Conservation (phyloP, 2,797 vertebrate genomes). For the Silurus lanzhouensis region DNA sequence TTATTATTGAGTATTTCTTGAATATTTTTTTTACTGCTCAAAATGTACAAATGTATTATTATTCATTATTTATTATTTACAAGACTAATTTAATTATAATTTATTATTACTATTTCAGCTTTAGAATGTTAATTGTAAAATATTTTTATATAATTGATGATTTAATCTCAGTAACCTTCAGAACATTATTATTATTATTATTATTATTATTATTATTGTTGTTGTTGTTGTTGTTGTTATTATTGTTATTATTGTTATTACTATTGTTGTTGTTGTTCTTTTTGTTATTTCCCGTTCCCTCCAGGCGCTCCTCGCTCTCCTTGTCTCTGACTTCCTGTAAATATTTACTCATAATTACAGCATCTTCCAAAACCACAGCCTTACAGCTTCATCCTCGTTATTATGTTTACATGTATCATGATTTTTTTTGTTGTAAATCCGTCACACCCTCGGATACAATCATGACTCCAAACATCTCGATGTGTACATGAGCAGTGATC, state of each 20-base stretch:
- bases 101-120: no score
- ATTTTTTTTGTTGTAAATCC: not conserved
- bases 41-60: no score
- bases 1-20: not conserved
- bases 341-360: constrained; percentile 34
- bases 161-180: no score
- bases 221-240: not conserved
- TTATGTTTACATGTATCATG: not conserved
- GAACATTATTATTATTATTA: not conserved
- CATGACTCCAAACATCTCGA: not conserved
- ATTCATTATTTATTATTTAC: no score
- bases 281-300: not conserved
- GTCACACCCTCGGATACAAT: not conserved
- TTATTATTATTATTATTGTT: not conserved
- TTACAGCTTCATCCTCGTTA: not conserved
- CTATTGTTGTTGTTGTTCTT: not conserved
- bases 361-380: not conserved
- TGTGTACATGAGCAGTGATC: constrained; percentile 26
- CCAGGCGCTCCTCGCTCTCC: not conserved
- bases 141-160: no score
- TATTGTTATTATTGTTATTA: not conserved
- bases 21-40: no score
- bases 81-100: no score
- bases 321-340: constrained; percentile 21
- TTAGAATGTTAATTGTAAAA: no score